phyloP scores from a whole-genome alignment of 2,888 invertebrate species.

The Scelioninae gen. 1 region DNA sequence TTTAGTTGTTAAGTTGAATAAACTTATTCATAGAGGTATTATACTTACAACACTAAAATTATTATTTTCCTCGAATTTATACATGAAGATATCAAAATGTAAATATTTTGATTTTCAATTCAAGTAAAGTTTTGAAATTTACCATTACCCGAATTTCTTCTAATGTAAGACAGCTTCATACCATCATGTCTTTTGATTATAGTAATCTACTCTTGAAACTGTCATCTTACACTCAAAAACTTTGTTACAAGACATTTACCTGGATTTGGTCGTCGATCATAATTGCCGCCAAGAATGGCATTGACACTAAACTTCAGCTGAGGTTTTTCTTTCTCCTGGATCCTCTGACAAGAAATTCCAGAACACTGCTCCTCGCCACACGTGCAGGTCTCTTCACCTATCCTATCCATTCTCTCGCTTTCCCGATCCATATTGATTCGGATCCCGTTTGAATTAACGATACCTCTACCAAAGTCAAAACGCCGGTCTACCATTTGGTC shows the following conservation, averaged over 20 bases:
- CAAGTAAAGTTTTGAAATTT: no score
- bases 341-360: conserved; percentile 79
- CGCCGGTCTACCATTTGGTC: conserved; percentile 74
- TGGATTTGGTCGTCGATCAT: conserved; percentile 82
- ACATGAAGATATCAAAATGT: no score
- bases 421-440: conserved; percentile 78
- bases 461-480: conserved; percentile 77
- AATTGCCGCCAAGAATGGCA: conserved; percentile 91
- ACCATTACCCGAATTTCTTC: no score
- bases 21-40: background rate
- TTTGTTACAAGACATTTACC: conserved; percentile 75
- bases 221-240: background rate
- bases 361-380: conserved; percentile 82
- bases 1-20: conserved; percentile 3
- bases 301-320: conserved; percentile 96
- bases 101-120: no score
- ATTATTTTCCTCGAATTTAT: no score
- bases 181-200: no score
- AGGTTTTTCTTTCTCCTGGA: conserved; percentile 87
- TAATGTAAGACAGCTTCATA: no score
- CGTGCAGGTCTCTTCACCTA: conserved; percentile 81
- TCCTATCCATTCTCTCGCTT: conserved; percentile 79
- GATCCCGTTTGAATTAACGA: conserved; percentile 74
- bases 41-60: background rate
- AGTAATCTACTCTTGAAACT: no score